Evolutionary conservation across 2,888 invertebrate species (phyloP).

Genomic region (Metalampra italica): DNA sequence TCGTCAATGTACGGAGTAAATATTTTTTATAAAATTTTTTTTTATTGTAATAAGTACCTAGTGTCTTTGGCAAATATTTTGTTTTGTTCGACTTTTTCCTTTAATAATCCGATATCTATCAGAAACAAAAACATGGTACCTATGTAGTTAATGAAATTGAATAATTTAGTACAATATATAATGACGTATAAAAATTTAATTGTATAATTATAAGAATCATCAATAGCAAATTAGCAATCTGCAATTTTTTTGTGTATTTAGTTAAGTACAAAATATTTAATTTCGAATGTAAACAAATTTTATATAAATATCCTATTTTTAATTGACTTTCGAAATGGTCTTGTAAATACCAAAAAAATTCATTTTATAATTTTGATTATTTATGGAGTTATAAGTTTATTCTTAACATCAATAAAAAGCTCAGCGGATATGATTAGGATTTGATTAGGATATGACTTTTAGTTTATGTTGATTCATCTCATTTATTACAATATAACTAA

Average conservation of each 20-base stretch:
- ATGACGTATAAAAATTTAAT: slow-evolving; percentile 4
- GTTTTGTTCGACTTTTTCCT: too few relatives aligned
- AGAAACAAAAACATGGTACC: too few relatives aligned
- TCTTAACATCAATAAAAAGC: slow-evolving; percentile 13
- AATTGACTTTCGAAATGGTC: slow-evolving; percentile 68
- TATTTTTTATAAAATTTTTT: too few relatives aligned
- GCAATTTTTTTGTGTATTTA: background rate
- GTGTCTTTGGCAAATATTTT: too few relatives aligned
- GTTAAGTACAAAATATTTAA: slow-evolving; percentile 7
- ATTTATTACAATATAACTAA: background rate
- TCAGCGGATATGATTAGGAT: slow-evolving; percentile 12
- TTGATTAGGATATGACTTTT: slow-evolving; percentile 3
- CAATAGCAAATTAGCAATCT: slow-evolving; percentile 4
- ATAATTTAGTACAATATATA: background rate
- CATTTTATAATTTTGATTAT: slow-evolving; percentile 6
- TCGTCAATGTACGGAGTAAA: too few relatives aligned
- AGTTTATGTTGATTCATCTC: background rate
- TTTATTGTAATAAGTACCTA: too few relatives aligned
- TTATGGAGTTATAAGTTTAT: slow-evolving; percentile 10
- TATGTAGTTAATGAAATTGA: background rate
- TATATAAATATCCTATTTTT: slow-evolving; percentile 47
- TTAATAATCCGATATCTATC: too few relatives aligned
- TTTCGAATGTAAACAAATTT: slow-evolving; percentile 14
- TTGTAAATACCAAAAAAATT: slow-evolving; percentile 28
- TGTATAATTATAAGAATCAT: background rate